Conservation (phyloP, 2,888 invertebrate species). For the Coenonympha arcania region DNA sequence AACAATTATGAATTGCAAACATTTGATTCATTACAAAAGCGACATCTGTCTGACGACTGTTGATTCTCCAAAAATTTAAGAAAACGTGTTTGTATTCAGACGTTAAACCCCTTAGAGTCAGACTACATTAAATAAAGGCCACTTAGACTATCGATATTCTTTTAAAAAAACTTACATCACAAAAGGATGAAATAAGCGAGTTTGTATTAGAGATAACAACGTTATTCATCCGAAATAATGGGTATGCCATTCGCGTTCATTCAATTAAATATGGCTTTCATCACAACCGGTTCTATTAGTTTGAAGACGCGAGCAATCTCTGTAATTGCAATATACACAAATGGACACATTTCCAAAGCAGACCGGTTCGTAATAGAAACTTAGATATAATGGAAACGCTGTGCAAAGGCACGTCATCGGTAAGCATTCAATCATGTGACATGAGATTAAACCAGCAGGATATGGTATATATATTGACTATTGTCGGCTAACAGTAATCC, state of each 20-base stretch:
- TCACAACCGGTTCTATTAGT: background rate
- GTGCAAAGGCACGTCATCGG: background rate
- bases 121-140: background rate
- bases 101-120: background rate
- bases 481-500: background rate
- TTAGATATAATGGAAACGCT: no score
- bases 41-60: no score
- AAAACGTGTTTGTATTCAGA: background rate
- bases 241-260: background rate
- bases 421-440: background rate
- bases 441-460: background rate
- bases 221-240: background rate
- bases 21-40: no score
- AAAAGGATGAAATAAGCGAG: background rate
- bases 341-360: background rate
- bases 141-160: background rate
- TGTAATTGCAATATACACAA: slow-evolving; percentile 4
- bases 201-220: background rate
- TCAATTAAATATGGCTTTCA: background rate
- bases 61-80: no score
- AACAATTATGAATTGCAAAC: no score
- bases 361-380: background rate
- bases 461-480: background rate
- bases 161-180: background rate
- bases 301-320: background rate